phyloP scores from a whole-genome alignment of 30 jellyfish, hydroid and myxozoan genomes.

The Aurelia sp. region DNA sequence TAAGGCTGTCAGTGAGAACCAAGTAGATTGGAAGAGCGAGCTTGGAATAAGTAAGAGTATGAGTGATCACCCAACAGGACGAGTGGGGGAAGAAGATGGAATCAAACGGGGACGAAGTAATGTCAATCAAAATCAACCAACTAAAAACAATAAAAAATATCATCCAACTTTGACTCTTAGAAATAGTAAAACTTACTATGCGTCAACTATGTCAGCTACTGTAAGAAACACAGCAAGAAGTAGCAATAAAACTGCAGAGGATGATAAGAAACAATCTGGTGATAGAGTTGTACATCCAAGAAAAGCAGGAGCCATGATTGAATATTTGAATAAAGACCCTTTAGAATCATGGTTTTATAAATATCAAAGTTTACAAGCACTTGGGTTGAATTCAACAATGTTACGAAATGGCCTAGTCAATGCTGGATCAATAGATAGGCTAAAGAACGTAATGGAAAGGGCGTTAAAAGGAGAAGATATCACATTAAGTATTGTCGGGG shows the following conservation, averaged over 20 bases:
- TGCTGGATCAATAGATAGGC: slow-evolving; percentile 94
- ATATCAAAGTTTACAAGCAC: slow-evolving; percentile 70
- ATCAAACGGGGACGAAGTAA: neutral
- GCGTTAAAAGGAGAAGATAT: slow-evolving; percentile 94
- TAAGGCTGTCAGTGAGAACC: neutral
- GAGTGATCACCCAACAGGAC: neutral
- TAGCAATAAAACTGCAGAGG: neutral
- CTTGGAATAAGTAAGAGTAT: neutral
- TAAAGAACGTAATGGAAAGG: slow-evolving; percentile 91
- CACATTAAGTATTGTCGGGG: slow-evolving; percentile 94
- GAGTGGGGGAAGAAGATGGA: neutral
- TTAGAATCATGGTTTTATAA: slow-evolving; percentile 94
- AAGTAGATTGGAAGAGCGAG: neutral
- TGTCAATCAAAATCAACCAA: neutral
- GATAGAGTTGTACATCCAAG: slow-evolving; percentile 74
- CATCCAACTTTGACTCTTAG: neutral
- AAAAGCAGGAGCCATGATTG: slow-evolving; percentile 94
- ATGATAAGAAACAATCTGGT: neutral
- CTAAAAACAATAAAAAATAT: neutral
- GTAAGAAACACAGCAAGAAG: neutral
- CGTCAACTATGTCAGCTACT: neutral
- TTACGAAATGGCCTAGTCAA: slow-evolving; percentile 93
- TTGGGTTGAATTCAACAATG: slow-evolving; percentile 91
- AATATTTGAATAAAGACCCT: slow-evolving; percentile 94
- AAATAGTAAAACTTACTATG: neutral